Conservation (phyloP, 2,113 vertebrate genomes). For the Gymnobelideus leadbeateri region DNA sequence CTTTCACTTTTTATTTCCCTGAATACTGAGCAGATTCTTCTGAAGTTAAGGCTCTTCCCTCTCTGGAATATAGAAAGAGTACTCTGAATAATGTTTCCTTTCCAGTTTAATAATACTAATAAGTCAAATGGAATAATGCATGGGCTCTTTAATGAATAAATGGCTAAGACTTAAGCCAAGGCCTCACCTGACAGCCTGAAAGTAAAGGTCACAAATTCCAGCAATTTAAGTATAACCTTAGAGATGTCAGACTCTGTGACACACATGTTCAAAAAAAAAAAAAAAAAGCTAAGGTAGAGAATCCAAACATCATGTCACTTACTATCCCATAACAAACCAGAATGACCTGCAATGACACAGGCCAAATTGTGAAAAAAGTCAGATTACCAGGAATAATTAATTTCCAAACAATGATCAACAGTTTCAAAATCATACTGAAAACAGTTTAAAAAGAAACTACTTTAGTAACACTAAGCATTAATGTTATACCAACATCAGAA, state of each 20-base stretch:
- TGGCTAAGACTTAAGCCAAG: slow-evolving; percentile 29
- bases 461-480: neutral
- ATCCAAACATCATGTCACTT: neutral
- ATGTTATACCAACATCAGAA: neutral
- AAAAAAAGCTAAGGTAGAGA: slow-evolving; percentile 7
- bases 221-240: slow-evolving; percentile 63
- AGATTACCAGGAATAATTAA: neutral
- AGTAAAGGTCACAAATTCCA: slow-evolving; percentile 52
- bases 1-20: neutral
- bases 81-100: slow-evolving; percentile 30
- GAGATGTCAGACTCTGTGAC: slow-evolving; percentile 15
- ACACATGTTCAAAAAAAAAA: slow-evolving; percentile 11
- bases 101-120: slow-evolving; percentile 40
- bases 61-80: slow-evolving; percentile 28
- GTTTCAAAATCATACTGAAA: neutral
- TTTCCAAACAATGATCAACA: slow-evolving; percentile 31
- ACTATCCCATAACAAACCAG: neutral
- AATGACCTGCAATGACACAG: neutral
- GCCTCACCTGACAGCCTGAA: slow-evolving; percentile 62
- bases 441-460: slow-evolving; percentile 31
- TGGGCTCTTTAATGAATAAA: slow-evolving; percentile 26
- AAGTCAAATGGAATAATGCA: slow-evolving; percentile 54
- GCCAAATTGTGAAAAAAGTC: slow-evolving; percentile 14
- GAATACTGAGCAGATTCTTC: slow-evolving; percentile 12
- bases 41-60: slow-evolving; percentile 27